Conservation (phyloP, 2,113 vertebrate species). For the Taurulus bubalis region DNA sequence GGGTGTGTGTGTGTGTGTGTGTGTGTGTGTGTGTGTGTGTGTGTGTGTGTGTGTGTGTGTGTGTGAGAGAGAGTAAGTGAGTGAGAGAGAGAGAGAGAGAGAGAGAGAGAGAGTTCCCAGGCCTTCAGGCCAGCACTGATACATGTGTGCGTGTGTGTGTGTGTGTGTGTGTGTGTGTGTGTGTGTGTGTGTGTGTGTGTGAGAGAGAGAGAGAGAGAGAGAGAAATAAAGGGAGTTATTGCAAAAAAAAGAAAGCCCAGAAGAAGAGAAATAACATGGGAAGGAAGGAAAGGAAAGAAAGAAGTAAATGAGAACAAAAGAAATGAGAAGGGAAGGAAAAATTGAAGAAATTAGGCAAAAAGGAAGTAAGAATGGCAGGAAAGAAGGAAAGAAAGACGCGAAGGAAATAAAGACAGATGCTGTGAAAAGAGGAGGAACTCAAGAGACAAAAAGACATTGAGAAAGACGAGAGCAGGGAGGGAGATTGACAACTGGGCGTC, state of each 20-base stretch:
- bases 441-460: conserved; percentile 3
- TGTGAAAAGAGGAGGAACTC: neutral
- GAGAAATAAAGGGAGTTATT: neutral
- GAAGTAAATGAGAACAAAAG: neutral
- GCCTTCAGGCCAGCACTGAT: conserved; percentile 14
- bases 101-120: neutral
- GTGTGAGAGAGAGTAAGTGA: neutral
- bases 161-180: too few relatives aligned
- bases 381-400: neutral
- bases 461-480: conserved; percentile 17
- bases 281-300: neutral
- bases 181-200: too few relatives aligned
- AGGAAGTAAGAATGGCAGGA: neutral
- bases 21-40: conserved; percentile 12
- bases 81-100: neutral
- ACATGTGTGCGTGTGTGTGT: too few relatives aligned
- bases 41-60: neutral
- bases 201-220: conserved; percentile 3
- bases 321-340: neutral
- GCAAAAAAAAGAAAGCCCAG: neutral
- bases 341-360: neutral
- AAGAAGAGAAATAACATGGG: neutral
- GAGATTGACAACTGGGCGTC: conserved; percentile 56
- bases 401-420: neutral
- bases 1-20: conserved; percentile 21